Evolutionary conservation across 2,888 invertebrate species (phyloP).

Genomic region (Mythimna albipuncta): DNA sequence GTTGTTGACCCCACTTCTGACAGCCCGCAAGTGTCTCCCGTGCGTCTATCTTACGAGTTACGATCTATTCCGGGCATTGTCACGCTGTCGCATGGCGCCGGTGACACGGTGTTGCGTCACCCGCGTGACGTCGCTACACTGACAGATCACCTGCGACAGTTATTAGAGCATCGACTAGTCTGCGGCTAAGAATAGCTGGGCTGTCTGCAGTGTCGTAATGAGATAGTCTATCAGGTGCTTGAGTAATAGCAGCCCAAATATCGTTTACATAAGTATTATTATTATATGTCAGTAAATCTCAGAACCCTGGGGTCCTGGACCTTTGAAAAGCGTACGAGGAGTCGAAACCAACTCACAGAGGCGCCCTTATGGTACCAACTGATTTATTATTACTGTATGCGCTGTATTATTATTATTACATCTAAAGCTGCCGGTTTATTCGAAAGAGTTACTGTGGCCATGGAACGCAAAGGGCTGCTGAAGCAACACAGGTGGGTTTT

Average conservation of each 20-base stretch:
- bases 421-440: too few relatives aligned
- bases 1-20: constrained; percentile 50
- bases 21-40: constrained; percentile 82
- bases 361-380: too few relatives aligned
- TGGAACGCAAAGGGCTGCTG: too few relatives aligned
- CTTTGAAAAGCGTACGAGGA: too few relatives aligned
- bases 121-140: constrained; percentile 57
- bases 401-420: too few relatives aligned
- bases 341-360: too few relatives aligned
- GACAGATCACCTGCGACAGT: constrained; percentile 56
- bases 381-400: too few relatives aligned
- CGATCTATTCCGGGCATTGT: constrained; percentile 72
- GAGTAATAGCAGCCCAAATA: background rate
- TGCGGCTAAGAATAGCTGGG: constrained; percentile 39
- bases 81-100: constrained; percentile 23
- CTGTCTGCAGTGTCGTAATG: constrained; percentile 28
- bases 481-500: too few relatives aligned
- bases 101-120: constrained; percentile 77
- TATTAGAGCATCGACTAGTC: constrained; percentile 49
- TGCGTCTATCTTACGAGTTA: constrained; percentile 71
- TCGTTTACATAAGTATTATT: background rate
- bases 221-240: constrained; percentile 17
- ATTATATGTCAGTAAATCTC: background rate
- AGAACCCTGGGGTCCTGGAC: too few relatives aligned
- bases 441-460: too few relatives aligned